These are phyloP conservation scores for Lampris megalopsis DNA, from an alignment of 2,113 vertebrate genomes.

Conservation along the genomic window DNA sequence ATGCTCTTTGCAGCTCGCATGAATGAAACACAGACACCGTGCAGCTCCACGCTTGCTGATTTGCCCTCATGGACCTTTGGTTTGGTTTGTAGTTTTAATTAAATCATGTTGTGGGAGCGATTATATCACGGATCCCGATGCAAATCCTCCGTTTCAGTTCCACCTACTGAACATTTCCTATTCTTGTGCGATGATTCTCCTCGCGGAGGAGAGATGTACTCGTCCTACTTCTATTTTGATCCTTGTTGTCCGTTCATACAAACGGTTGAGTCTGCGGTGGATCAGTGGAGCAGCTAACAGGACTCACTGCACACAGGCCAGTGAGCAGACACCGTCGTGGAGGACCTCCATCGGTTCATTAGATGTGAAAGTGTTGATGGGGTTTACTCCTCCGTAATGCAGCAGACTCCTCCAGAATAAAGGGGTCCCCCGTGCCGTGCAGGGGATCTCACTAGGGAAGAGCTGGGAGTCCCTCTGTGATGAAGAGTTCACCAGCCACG, in stretches of 20 bases:
- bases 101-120: not conserved
- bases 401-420: not conserved
- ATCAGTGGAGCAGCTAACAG: slow-evolving; percentile 23
- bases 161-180: not conserved
- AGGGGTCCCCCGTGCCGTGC: not conserved
- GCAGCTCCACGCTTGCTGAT: not conserved
- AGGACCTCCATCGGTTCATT: not conserved
- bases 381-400: not conserved
- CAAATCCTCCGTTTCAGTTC: not conserved
- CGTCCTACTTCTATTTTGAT: slow-evolving; percentile 15
- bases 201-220: not conserved
- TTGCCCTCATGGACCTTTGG: not conserved
- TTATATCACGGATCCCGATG: not conserved
- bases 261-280: slow-evolving; percentile 1
- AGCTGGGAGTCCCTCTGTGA: not conserved
- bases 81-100: not conserved
- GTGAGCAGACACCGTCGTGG: slow-evolving; percentile 6
- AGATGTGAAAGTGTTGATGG: not conserved
- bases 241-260: slow-evolving; percentile 1
- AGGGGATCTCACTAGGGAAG: too few relatives aligned
- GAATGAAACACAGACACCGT: not conserved
- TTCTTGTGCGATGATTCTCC: slow-evolving; percentile 3
- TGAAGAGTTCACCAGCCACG: not conserved
- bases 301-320: slow-evolving; percentile 27
- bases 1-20: not conserved